Evolutionary conservation across 1,140 invertebrate genomes (phyloP), one percentile per base, ranked within the genome.

Genomic region (Octopus sinensis): DNA sequence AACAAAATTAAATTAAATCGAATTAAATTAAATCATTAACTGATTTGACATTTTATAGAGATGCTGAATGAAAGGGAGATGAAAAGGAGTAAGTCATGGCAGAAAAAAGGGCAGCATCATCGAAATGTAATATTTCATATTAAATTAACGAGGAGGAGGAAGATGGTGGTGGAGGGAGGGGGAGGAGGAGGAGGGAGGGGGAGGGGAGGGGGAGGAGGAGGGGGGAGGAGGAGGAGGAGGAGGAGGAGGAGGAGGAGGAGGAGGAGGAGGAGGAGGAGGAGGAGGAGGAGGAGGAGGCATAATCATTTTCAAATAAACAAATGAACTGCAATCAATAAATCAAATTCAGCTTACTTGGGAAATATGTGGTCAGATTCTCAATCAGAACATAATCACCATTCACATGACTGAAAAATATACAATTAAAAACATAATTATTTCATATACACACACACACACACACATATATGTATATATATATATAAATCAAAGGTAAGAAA

Each of bases 311-410:
- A 68, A 68, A 68, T n/a, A 68, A n/a, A 68, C 62, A 68, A 68
- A n/a, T 13, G 62, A n/a, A 68, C 12, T 2, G 12, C 1, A 68
- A 3, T 68, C 12, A 68, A 68, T 68, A 12, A 68, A 68, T 13
- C 62, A 68, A n/a, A 12, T 51, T 52, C 23, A 77, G 4, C 89
- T 89, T 85, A 90, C 89, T 84, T 83, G 88, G 88, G 84, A 90
- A 89, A 80, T 87, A 86, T 17, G 84, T 84, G 80, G 89, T 90
- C 53, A 84, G 84, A 84, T 88, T 89, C 82, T 88, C 89, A 80
- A 90, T 76, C 68, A 90, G 78, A 4, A 88, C 56, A 56, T 90
- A 84, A 80, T 88, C 87, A 53, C 90, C 89, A 79, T 85, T 88
- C 4, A 88, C 75, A 84, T 88, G 86, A 78, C 88, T 90, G 84